Conservation (phyloP, 1,140 invertebrate species). For the Bombyx mori region DNA sequence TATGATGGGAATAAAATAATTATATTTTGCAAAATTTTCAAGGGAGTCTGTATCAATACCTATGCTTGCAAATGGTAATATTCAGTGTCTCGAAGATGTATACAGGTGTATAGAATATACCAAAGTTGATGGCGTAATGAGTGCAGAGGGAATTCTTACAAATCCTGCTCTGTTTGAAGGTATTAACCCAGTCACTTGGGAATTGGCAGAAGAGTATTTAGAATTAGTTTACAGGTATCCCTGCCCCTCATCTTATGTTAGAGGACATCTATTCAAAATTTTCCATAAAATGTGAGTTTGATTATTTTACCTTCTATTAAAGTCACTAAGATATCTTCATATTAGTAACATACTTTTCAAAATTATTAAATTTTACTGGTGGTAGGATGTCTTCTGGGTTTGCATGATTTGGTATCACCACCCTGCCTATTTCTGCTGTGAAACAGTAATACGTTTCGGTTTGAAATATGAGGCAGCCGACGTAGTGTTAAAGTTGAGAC, state of each 20-base stretch:
- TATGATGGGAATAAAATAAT: neutral
- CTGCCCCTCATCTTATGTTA: slow-evolving; percentile 89
- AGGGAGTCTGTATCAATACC: slow-evolving; percentile 91
- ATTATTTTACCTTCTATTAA: too few species aligned
- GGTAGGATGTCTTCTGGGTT: too few species aligned
- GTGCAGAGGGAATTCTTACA: slow-evolving; percentile 94
- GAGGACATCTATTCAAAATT: slow-evolving; percentile 97
- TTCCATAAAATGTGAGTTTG: slow-evolving; percentile 92
- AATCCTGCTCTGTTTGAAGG: slow-evolving; percentile 94
- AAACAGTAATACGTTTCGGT: too few species aligned
- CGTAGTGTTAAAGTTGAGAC: too few species aligned
- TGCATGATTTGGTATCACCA: too few species aligned
- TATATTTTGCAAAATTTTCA: slow-evolving; percentile 14
- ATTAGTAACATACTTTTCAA: too few species aligned
- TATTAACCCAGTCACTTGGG: slow-evolving; percentile 84
- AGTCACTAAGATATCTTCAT: too few species aligned
- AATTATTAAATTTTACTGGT: too few species aligned
- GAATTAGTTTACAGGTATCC: slow-evolving; percentile 87
- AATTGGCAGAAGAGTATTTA: slow-evolving; percentile 92
- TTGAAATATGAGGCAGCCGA: too few species aligned
- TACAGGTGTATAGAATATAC: slow-evolving; percentile 88
- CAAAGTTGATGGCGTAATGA: slow-evolving; percentile 91
- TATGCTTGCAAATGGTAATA: slow-evolving; percentile 98
- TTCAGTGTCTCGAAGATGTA: slow-evolving; percentile 92
- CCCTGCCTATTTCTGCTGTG: too few species aligned